Conservation (phyloP, 2,888 invertebrate species). For the Diachrysia chrysitis region DNA sequence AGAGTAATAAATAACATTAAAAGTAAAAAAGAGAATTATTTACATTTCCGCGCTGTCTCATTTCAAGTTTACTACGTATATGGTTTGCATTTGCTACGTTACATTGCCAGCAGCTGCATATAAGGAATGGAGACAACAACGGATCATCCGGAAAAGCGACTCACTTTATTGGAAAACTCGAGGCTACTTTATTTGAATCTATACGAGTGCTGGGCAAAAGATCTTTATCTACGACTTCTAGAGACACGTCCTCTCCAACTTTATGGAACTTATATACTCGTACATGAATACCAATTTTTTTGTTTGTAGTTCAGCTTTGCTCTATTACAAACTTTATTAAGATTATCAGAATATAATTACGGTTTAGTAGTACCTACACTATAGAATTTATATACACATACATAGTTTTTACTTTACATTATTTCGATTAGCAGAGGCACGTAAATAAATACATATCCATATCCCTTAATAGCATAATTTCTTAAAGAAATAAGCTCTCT, state of each 20-base stretch:
- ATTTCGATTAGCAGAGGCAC: too few relatives aligned
- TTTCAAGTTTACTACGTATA: slow-evolving; percentile 14
- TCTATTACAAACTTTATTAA: neutral
- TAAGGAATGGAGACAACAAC: slow-evolving; percentile 29
- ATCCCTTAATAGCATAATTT: too few relatives aligned
- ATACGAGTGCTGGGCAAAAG: slow-evolving; percentile 41
- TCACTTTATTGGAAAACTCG: slow-evolving; percentile 53
- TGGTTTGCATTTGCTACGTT: slow-evolving; percentile 12
- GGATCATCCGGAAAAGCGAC: slow-evolving; percentile 41
- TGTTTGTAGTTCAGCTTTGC: slow-evolving; percentile 14
- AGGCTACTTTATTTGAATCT: slow-evolving; percentile 47
- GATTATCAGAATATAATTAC: neutral
- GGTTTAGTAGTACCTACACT: too few relatives aligned
- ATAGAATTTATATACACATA: too few relatives aligned
- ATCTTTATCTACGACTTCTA: slow-evolving; percentile 43
- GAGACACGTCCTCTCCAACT: slow-evolving; percentile 37
- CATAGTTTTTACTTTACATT: too few relatives aligned
- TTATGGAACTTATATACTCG: slow-evolving; percentile 22
- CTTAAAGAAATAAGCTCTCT: too few relatives aligned
- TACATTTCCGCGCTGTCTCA: slow-evolving; percentile 3
- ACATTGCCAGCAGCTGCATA: slow-evolving; percentile 19
- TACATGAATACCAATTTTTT: slow-evolving; percentile 18
- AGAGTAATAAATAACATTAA: neutral
- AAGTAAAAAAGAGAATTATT: neutral
- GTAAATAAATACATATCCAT: too few relatives aligned